phyloP scores from a whole-genome alignment of 2,797 vertebrate species.

The Sebastes hubbsi region DNA sequence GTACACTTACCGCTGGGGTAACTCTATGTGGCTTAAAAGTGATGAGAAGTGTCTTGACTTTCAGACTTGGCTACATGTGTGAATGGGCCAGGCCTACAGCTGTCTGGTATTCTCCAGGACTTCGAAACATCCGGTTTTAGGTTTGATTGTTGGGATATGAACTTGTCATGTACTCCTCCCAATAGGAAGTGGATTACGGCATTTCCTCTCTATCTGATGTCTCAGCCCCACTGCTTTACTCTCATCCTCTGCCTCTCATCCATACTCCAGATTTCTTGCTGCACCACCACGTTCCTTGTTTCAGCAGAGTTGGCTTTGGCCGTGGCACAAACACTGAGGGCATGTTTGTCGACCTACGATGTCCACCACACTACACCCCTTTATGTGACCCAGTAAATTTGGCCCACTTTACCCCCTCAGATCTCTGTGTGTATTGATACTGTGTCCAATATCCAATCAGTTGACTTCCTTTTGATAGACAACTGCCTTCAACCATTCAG shows the following conservation, averaged over 20 bases:
- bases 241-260: neutral
- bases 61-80: neutral
- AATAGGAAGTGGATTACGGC: neutral
- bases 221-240: neutral
- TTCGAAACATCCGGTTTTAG: neutral
- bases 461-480: neutral
- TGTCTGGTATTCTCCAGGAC: neutral
- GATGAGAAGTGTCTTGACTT: neutral
- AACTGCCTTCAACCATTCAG: rapidly evolving
- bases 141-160: neutral
- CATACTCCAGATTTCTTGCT: neutral
- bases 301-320: neutral
- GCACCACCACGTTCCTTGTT: neutral
- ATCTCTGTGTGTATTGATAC: neutral
- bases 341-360: neutral
- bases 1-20: neutral
- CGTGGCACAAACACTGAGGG: neutral
- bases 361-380: neutral
- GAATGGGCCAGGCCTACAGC: neutral
- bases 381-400: neutral
- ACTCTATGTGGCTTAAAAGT: neutral
- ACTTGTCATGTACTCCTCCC: neutral
- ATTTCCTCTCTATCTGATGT: neutral
- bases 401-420: neutral
- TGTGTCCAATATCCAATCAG: neutral